Base-by-base conservation (phyloP, 2,113 vertebrate genomes). In the Carlito syrichta region DNA sequence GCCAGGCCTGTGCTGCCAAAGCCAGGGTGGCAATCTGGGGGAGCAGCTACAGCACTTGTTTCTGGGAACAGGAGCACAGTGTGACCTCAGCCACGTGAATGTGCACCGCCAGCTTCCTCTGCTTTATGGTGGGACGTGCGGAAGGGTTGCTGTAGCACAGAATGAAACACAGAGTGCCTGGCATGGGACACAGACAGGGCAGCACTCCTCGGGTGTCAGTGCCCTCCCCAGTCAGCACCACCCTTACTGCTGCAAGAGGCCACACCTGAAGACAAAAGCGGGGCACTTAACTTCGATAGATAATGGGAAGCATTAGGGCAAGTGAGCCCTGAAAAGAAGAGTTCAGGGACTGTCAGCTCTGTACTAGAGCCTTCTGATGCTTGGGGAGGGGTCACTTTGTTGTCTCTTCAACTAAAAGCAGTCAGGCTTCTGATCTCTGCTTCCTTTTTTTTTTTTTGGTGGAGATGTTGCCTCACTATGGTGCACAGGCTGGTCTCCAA, bases 141-240 rank as follows among this genome's bases (percentile, higher is more conserved):
- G 77, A 32, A n/a, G 48, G 79, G 71, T 11, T 40, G 1, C 27
- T 38, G 45, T 2, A 60, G 43, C 30, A 12, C 16, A 4, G 11
- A 22, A 6, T 0, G 1, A 58, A 4, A 78, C 1, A 32, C 45
- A 8, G 66, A 54, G 45, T 32, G 81, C 30, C 86, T 6, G 25
- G 30, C 17, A 38, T n/a, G 66, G 43, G 58, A 50, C 40, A 56
- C 0, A 11, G 32, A n/a, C 0, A n/a, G 13, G 38, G 25, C 0
- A 0, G n/a, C 2, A 8, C 35, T 5, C 8, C 3, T 76, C 43
- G 10, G 25, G 3, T 0, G 32, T 8, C 2, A 0, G 4, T 19
- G 69, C 7, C 9, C 63, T 9, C 0, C 78, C 17, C 32, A 4
- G 3, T 22, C 25, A 14, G 69, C 78, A 30, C 17, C 66, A 25